Evolutionary conservation across 2,113 vertebrate species (phyloP).

Genomic region (Sphyrna mokarran): DNA sequence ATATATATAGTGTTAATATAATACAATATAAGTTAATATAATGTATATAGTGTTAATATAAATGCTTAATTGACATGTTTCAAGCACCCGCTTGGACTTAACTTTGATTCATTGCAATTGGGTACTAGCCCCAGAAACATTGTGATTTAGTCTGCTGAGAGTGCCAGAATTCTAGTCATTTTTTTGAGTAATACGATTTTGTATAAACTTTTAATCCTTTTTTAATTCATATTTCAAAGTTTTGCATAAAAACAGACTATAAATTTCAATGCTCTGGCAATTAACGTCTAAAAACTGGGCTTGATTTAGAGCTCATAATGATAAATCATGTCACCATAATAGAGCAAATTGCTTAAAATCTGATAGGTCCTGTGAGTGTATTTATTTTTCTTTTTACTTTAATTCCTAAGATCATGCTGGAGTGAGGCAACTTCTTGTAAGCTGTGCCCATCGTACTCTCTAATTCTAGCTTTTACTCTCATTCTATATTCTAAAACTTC

Average conservation of each 20-base stretch:
- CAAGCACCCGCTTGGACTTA: neutral
- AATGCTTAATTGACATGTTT: constrained; percentile 1
- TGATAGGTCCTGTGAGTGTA: neutral
- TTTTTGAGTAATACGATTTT: neutral
- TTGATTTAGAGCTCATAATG: neutral
- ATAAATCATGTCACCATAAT: neutral
- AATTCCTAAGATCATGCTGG: too few species aligned
- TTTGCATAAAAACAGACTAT: neutral
- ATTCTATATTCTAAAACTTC: too few species aligned
- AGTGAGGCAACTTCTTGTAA: too few species aligned
- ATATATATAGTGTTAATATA: too few species aligned
- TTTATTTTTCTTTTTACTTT: neutral
- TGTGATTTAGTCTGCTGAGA: neutral
- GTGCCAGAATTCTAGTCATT: neutral
- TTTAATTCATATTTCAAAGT: neutral
- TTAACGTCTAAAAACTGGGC: neutral
- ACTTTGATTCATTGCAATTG: neutral
- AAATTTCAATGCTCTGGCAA: neutral
- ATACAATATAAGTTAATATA: too few species aligned
- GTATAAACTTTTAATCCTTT: neutral
- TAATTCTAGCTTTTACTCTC: too few species aligned
- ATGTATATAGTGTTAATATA: neutral
- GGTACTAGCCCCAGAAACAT: neutral
- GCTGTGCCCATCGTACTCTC: too few species aligned
- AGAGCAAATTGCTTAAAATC: neutral